Base-by-base conservation (phyloP, 2,113 vertebrate species). In the Rhineura floridana region DNA sequence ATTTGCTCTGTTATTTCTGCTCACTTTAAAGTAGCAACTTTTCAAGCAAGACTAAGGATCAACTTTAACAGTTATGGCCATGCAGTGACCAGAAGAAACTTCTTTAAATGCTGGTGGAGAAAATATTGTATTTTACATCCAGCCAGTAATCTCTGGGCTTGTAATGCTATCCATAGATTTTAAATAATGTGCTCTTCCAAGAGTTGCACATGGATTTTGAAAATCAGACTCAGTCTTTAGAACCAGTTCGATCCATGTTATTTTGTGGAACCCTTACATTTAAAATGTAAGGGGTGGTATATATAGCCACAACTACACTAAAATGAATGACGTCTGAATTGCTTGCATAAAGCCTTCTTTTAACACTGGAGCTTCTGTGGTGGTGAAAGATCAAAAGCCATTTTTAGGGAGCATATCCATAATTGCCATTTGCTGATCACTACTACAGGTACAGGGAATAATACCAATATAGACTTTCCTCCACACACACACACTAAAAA, bases 1-100 rank as follows among this genome's bases (percentile, higher is more conserved):
- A 76, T 89, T 82, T 89, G 44, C n/a, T 90, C 48, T 76, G 42
- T 87, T 91, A 90, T 87, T 93, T 95, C 75, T 92, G 13, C 75
- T 88, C 23, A 90, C 1, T 92, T 89, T 91, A 87, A 90, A 87
- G 44, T 76, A 67, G 10, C 6, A 44, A 76, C 12, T 81, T 83
- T 65, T 9, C 21, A 62, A 77, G 33, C 19, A 55, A 89, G 69
- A 62, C 11, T 85, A 72, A 73, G 72, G 33, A 87, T 67, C 28
- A 81, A 25, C 21, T 39, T 77, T 88, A 87, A 89, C 21, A 15
- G 19, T 83, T 88, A 42, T 12, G 5, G 25, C 50, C 84, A 85
- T 62, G 7, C 12, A 59, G 19, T 50, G 42, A 55, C 65, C 25
- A 93, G 59, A 88, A 76, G 48, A 94, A 91, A 48, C 28, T 21